These are phyloP conservation scores for Cabera pusaria DNA, from an alignment of 2,888 invertebrate species.

Conservation along the genomic window DNA sequence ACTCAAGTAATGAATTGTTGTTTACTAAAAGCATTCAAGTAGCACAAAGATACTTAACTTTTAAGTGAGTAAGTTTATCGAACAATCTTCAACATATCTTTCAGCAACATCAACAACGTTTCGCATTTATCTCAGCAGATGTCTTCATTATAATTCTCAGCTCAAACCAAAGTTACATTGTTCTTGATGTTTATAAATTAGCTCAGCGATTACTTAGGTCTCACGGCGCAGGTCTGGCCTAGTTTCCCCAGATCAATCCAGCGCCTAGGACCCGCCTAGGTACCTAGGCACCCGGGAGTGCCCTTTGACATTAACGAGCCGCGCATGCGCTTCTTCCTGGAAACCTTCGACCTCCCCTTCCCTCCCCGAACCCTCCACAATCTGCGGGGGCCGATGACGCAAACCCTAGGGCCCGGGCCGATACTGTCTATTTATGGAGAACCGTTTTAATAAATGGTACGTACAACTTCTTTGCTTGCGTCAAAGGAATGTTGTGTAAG, in stretches of 20 bases:
- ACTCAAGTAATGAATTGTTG: too few species aligned
- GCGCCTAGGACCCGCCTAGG: conserved; percentile 50
- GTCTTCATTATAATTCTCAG: too few species aligned
- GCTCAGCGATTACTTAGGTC: conserved; percentile 19
- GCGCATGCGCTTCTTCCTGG: conserved; percentile 60
- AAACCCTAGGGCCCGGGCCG: conserved; percentile 50
- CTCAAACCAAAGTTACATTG: background rate
- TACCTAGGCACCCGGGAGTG: conserved; percentile 62
- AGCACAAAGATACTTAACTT: too few species aligned
- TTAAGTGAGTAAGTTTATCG: too few species aligned
- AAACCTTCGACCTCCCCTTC: conserved; percentile 22
- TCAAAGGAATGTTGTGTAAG: conserved; percentile 7
- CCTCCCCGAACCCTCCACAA: conserved; percentile 34
- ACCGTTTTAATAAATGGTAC: conserved; percentile 29
- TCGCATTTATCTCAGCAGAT: too few species aligned
- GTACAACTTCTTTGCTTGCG: conserved; percentile 2
- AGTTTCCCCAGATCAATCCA: conserved; percentile 54
- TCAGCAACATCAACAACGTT: too few species aligned
- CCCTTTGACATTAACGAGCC: conserved; percentile 72
- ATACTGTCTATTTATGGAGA: conserved; percentile 59
- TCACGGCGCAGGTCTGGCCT: conserved; percentile 35
- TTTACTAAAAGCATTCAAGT: too few species aligned
- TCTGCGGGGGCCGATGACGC: conserved; percentile 68
- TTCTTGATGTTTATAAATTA: conserved; percentile 11
- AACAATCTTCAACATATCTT: too few species aligned